These are phyloP conservation scores for Tenrec ecaudatus DNA, from an alignment of 2,113 vertebrate species.

Conservation along the genomic window DNA sequence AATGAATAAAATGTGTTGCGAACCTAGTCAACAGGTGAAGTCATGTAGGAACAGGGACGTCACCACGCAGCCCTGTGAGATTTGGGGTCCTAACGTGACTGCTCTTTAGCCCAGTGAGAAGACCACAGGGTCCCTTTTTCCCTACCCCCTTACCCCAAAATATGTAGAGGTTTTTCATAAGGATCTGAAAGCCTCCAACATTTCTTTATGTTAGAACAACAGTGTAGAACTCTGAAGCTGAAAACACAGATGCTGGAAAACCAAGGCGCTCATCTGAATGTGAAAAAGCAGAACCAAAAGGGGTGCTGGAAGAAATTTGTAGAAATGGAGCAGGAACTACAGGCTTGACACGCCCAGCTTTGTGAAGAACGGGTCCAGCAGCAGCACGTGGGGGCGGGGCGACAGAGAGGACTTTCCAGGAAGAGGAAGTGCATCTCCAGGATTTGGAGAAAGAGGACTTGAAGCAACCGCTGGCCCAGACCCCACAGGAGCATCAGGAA, in stretches of 20 bases:
- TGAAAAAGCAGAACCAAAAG: constrained; percentile 85
- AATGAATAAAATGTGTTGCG: constrained; percentile 85
- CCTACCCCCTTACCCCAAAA: neutral
- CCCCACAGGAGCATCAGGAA: constrained; percentile 90
- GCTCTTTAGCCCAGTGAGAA: constrained; percentile 55
- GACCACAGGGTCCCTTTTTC: neutral
- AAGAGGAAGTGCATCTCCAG: constrained; percentile 87
- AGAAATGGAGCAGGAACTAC: constrained; percentile 90
- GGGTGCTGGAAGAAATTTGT: constrained; percentile 85
- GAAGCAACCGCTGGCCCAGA: constrained; percentile 92
- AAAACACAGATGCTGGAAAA: constrained; percentile 90
- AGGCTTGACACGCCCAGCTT: constrained; percentile 87
- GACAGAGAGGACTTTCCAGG: constrained; percentile 89
- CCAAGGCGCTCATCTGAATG: constrained; percentile 86
- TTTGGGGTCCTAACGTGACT: constrained; percentile 59
- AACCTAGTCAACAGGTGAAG: constrained; percentile 79
- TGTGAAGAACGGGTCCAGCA: constrained; percentile 86
- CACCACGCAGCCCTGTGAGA: constrained; percentile 45
- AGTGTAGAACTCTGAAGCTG: constrained; percentile 90
- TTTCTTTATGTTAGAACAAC: constrained; percentile 77
- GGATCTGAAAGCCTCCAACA: constrained; percentile 70
- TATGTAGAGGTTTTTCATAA: neutral
- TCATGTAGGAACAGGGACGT: constrained; percentile 69
- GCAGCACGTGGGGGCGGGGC: constrained; percentile 89
- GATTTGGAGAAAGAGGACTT: constrained; percentile 89